Evolutionary conservation across 2,888 invertebrate species (phyloP), one percentile per base, ranked within the genome.

Genomic region (Gryllus longicercus): DNA sequence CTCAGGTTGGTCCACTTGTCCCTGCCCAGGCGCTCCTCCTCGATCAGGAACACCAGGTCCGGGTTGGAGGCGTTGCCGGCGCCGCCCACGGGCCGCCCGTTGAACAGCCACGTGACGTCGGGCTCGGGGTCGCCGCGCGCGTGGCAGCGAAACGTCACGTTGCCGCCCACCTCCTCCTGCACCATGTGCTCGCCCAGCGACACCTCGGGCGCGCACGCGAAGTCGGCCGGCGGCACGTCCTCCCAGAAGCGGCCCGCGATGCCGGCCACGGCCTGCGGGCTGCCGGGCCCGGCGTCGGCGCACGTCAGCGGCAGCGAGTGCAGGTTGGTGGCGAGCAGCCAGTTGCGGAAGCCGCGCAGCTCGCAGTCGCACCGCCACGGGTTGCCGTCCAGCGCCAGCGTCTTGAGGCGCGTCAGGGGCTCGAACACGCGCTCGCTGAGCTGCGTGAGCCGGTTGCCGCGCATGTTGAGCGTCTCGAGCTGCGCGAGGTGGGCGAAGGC

Each of bases 351-450:
- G 81, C 93, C 93, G 79, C 95, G 91, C 81, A 97, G 87, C 83
- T 93, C 91, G 87, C 97, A 97, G 86, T 97, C 96, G 86, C 97
- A 97, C 85, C 91, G 91, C 96, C 96, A 97, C 10, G 94, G 95
- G 87, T 97, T 97, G 51, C 94, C 94, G 83, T 95, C 94, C 79
- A 96, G 87, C 16, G 92, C 91, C 51, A 96, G 89, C 2, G 95
- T 94, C 87, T 95, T 96, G 81, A 96, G 89, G 84, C 93, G 93
- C 74, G 92, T 91, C 85, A 95, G 90, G 82, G 93, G 93, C 86
- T 93, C 88, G 84, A 94, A 92, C 3, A 92, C 91, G 78, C 90
- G 89, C 81, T 91, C 91, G 16, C 92, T 91, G 74, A 95, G 86
- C 84, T 91, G 91, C 80, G 93, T 92, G 82, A 97, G 90, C 84